Evolutionary conservation across 2,888 invertebrate genomes (phyloP).

Genomic region (Rhaphigaster nebulosa): DNA sequence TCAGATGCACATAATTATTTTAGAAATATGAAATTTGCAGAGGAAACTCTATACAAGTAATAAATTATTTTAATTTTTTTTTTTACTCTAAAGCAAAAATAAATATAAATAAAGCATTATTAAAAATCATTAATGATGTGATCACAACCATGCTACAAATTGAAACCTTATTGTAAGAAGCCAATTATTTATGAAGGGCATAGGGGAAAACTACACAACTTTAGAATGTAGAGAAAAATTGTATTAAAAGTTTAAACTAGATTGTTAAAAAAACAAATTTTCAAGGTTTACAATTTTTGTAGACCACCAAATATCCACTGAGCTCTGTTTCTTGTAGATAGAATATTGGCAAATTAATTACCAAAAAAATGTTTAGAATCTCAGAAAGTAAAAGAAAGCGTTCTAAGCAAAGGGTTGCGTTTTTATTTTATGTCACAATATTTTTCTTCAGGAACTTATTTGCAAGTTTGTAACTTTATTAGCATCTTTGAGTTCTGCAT

Average conservation of each 20-base stretch:
- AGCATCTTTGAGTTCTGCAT: no score
- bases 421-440: no score
- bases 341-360: no score
- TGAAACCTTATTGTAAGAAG: neutral
- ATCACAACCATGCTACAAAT: neutral
- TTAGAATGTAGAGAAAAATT: neutral
- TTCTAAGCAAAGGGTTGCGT: no score
- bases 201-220: no score
- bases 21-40: constrained; percentile 91
- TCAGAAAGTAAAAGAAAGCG: no score
- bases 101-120: neutral
- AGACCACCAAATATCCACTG: neutral
- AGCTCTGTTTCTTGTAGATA: no score
- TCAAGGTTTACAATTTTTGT: neutral
- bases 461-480: no score
- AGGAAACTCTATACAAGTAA: constrained; percentile 86
- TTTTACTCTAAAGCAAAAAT: neutral
- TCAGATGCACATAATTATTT: constrained; percentile 86
- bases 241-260: neutral
- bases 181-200: no score
- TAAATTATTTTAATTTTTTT: neutral
- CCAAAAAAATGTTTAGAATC: no score
- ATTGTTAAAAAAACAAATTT: neutral
- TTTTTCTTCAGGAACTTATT: no score
- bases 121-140: neutral